phyloP scores from a whole-genome alignment of 2,797 vertebrate species.

The Brotula barbata region DNA sequence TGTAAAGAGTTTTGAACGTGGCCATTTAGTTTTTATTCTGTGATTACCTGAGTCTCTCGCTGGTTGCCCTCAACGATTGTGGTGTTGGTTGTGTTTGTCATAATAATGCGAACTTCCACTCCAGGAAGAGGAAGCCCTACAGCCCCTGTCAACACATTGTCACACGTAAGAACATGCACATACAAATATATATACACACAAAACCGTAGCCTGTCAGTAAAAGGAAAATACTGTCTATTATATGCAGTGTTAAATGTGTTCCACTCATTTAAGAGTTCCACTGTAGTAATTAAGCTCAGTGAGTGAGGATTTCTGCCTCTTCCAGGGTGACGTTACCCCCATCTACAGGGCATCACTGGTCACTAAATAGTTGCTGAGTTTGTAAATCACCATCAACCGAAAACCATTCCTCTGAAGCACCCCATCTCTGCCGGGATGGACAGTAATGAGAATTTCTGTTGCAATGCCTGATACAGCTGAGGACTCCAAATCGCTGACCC shows the following conservation, averaged over 20 bases:
- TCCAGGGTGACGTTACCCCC: constrained; percentile 33
- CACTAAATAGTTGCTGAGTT: constrained; percentile 61
- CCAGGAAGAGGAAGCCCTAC: constrained; percentile 89
- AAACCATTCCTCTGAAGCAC: constrained; percentile 53
- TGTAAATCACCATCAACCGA: constrained; percentile 44
- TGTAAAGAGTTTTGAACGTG: neutral
- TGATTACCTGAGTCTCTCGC: constrained; percentile 79
- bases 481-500: constrained; percentile 8
- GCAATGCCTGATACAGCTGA: constrained; percentile 36
- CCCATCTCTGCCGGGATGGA: constrained; percentile 38
- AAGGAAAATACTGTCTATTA: neutral
- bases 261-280: neutral
- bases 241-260: neutral
- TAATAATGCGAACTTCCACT: constrained; percentile 85
- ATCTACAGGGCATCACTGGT: constrained; percentile 43
- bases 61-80: constrained; percentile 83
- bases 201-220: neutral
- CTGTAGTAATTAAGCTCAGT: constrained; percentile 1
- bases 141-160: constrained; percentile 77
- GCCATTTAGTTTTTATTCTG: neutral
- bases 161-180: constrained; percentile 24
- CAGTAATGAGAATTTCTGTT: constrained; percentile 45
- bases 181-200: neutral
- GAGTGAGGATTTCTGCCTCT: constrained; percentile 28
- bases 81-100: constrained; percentile 71